Evolutionary conservation across 2,113 vertebrate genomes (phyloP).

Genomic region (Theristicus caerulescens): DNA sequence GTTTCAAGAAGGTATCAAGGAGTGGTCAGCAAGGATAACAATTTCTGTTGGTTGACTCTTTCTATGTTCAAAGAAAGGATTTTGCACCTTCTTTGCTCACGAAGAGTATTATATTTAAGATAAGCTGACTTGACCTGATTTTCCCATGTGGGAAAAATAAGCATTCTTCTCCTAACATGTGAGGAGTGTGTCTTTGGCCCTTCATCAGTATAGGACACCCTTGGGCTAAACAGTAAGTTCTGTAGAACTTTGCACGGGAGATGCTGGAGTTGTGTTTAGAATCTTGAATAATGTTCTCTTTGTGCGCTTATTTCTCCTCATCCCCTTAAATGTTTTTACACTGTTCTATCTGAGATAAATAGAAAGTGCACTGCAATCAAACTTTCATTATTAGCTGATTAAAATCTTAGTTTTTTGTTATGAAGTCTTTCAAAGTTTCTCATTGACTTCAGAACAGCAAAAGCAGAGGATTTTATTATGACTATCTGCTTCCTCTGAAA

Average conservation of each 20-base stretch:
- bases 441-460: neutral
- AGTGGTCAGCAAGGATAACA: neutral
- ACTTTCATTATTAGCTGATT: neutral
- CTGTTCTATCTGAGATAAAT: neutral
- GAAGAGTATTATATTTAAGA: neutral
- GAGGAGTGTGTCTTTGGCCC: neutral
- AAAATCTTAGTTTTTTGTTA: neutral
- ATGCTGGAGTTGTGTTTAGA: neutral
- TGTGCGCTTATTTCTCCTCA: neutral
- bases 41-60: neutral
- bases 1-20: neutral
- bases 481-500: neutral
- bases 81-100: neutral
- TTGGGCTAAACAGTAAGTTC: neutral
- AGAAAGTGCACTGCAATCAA: neutral
- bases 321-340: neutral
- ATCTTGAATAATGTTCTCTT: neutral
- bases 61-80: neutral
- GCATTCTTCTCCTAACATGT: neutral
- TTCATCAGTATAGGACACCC: neutral
- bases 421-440: neutral
- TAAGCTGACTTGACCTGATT: neutral
- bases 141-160: neutral
- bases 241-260: neutral
- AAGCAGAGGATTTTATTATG: neutral